Evolutionary conservation across 1,140 invertebrate genomes (phyloP).

Genomic region (Platyscapa corneri): DNA sequence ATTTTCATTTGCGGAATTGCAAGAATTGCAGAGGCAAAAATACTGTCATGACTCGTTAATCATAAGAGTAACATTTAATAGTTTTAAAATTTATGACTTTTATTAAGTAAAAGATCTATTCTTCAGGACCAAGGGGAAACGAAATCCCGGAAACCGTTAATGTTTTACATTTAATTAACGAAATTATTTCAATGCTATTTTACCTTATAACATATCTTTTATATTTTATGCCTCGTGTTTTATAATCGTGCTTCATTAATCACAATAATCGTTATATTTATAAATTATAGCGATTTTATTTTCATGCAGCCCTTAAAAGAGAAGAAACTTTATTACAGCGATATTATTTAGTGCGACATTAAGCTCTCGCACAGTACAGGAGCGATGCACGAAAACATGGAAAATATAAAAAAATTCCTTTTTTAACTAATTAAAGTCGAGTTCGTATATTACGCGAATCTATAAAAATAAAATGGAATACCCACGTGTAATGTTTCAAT

Average conservation of each 20-base stretch:
- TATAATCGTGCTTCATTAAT: neutral
- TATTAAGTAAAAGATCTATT: no score
- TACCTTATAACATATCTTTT: no score
- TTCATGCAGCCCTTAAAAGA: neutral
- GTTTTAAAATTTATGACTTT: no score
- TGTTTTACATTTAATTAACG: no score
- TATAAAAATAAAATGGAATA: conserved; percentile 6
- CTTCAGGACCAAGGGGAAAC: no score
- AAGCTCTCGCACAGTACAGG: neutral
- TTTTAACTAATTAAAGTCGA: neutral
- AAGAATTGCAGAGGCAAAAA: no score
- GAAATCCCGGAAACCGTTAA: no score
- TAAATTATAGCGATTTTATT: neutral
- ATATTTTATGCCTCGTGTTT: no score
- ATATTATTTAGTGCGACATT: neutral
- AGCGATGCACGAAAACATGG: neutral
- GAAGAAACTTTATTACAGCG: neutral
- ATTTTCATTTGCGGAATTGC: no score
- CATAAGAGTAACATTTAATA: no score
- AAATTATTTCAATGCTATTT: no score
- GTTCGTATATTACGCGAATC: neutral
- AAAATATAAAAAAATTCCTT: neutral
- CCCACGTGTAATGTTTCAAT: neutral
- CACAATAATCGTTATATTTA: neutral
- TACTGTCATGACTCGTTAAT: no score